Evolutionary conservation across 2,888 invertebrate species (phyloP), one percentile per base, ranked within the genome.

Genomic region (Papilio elwesi): DNA sequence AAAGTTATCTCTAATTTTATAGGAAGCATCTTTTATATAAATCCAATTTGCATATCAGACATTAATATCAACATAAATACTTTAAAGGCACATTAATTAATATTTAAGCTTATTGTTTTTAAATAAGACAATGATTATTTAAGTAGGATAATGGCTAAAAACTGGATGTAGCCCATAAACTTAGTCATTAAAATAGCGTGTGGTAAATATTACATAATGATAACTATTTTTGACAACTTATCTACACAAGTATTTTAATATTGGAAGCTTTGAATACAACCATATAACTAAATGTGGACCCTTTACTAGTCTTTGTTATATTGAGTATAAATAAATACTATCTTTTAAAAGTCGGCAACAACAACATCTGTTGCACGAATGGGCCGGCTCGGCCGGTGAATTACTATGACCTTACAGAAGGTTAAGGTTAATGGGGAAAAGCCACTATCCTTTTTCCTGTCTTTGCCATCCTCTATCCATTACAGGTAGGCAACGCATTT

Each of bases 61-160:
- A 51, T 65, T 38, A 65, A 65, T 51, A 65, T 65, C 51, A 4
- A 51, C 8, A n/a, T 38, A 36, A 51, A 65, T 9, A 26, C 15
- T 65, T 65, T 51, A 51, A 16, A 51, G 49, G 36, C 9, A 10
- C 51, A 65, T 65, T 65, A 51, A 65, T 65, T 49, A 65, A 65
- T 26, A 47, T 48, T 36, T 13, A 49, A 48, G 6, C 13, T 48
- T 65, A 65, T 65, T 65, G 51, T 36, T 49, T 51, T 65, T 51
- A 49, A 65, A 36, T 36, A 51, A 62, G n/a, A 65, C 51, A 65
- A 65, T 51, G 65, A 38, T 36, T 38, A n/a, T 65, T 65, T 26
- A n/a, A 65, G 9, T 55, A 62, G 6, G 8, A 43, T 10, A 43
- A 62, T 6, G n/a, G 43, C 36, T 62, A 13, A 62, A 62, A 12